These are phyloP conservation scores for Neocloeon triangulifer DNA, from an alignment of 1,140 invertebrate species.

Conservation along the genomic window DNA sequence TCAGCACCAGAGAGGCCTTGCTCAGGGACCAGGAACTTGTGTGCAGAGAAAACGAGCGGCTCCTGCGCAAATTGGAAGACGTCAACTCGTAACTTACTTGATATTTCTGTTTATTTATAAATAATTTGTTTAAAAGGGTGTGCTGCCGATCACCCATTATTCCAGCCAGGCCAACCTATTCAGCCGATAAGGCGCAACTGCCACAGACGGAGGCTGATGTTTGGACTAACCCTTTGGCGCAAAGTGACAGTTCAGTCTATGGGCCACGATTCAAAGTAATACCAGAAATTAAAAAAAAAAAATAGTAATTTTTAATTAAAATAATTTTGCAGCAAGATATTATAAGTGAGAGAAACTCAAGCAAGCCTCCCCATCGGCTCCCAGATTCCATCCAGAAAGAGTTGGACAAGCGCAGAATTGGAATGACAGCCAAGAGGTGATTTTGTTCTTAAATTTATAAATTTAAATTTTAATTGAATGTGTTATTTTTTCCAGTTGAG, in stretches of 20 bases:
- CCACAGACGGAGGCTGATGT: constrained; percentile 29
- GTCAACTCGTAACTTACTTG: constrained; percentile 41
- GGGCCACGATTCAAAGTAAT: constrained; percentile 9
- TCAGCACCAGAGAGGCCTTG: constrained; percentile 50
- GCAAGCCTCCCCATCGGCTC: constrained; percentile 14
- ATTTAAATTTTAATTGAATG: background rate
- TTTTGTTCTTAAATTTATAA: no score
- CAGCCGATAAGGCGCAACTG: constrained; percentile 27
- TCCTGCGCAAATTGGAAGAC: constrained; percentile 69
- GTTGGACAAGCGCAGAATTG: constrained; percentile 29
- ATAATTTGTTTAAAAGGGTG: constrained; percentile 26
- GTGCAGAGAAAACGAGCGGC: constrained; percentile 69
- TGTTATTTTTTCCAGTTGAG: background rate
- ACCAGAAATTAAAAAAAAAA: background rate
- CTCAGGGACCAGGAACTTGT: constrained; percentile 73
- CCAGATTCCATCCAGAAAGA: constrained; percentile 31
- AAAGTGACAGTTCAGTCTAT: constrained; percentile 15
- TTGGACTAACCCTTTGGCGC: constrained; percentile 39
- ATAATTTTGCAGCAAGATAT: constrained; percentile 4
- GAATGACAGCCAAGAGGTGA: constrained; percentile 15
- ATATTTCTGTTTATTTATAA: background rate
- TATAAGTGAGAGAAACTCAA: constrained; percentile 7
- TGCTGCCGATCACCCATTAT: constrained; percentile 57
- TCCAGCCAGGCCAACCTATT: constrained; percentile 42
- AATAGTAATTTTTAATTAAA: background rate